Evolutionary conservation across 2,888 invertebrate species (phyloP), one percentile per base, ranked within the genome.

Genomic region (Drosophila rellima): DNA sequence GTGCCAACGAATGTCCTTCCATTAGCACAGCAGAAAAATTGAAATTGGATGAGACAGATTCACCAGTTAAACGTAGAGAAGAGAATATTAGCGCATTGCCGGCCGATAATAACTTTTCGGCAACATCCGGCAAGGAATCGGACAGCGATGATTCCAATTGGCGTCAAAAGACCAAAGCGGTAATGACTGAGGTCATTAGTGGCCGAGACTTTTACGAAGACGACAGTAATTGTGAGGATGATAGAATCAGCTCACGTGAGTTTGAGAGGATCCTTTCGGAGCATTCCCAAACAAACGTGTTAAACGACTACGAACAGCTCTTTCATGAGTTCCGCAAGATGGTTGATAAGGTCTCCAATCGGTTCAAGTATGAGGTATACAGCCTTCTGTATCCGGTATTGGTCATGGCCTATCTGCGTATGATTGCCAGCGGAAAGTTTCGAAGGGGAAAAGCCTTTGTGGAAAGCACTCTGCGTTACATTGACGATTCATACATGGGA

Each of bases 161-260:
- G 7, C 23, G 37, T 11, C 61, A 45, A 3, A 57, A 64, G 13
- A 3, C 45, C 8, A 39, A 62, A 23, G 6, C 20, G 0, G 13
- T 8, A 3, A 60, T 54, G 31, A 3, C 10, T 0, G 62, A 26
- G 7, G 1, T 7, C 0, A 40, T 18, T 0, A 60, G 47, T 8
- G 55, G 42, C 0, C 29, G 17, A 0, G 84, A 82, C 11, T 83
- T 87, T 17, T 87, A 61, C 11, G 81, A 82, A 37, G 74, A 86
- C 10, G 56, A 61, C 0, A 45, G 7, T 18, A 10, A 8, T 0
- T 33, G n/a, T 2, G 55, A 55, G 7, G 64, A 55, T 2, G 50
- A 61, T 2, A 35, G 13, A 2, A 0, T n/a, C 1, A 52, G 13
- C 10, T 35, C 50, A 0, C 45, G 35, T 2, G 64, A 47, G 0